Evolutionary conservation across 2,888 invertebrate species (phyloP).

Genomic region (Synergus itoensis): DNA sequence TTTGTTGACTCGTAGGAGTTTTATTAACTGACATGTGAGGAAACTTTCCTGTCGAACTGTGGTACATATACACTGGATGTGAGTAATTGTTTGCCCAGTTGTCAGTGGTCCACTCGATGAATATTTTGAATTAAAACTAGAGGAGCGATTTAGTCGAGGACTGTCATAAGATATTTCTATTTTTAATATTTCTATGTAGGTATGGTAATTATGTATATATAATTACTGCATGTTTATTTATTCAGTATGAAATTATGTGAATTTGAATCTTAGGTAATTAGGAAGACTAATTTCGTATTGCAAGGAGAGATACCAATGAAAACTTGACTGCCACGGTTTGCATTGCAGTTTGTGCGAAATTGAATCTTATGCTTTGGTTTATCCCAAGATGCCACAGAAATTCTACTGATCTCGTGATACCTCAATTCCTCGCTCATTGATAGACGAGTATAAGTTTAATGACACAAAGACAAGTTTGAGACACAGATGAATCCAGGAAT

Average conservation of each 20-base stretch:
- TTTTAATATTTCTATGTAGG: no score
- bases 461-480: neutral
- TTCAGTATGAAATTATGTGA: no score
- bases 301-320: neutral
- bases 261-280: neutral
- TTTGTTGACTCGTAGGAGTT: conserved; percentile 23
- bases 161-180: no score
- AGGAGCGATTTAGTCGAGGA: no score
- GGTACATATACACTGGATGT: neutral
- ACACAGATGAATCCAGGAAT: neutral
- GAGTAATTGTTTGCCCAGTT: neutral
- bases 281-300: neutral
- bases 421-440: conserved; percentile 1
- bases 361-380: conserved; percentile 6
- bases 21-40: conserved; percentile 22
- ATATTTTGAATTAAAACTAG: neutral
- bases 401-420: neutral
- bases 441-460: neutral
- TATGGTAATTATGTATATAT: no score
- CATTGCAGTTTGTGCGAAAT: conserved; percentile 1
- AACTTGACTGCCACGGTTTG: neutral
- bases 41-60: neutral
- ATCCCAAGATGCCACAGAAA: conserved; percentile 2
- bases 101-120: neutral
- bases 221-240: no score